Evolutionary conservation across 1,140 invertebrate species (phyloP).

Genomic region (Caenorhabditis latens): DNA sequence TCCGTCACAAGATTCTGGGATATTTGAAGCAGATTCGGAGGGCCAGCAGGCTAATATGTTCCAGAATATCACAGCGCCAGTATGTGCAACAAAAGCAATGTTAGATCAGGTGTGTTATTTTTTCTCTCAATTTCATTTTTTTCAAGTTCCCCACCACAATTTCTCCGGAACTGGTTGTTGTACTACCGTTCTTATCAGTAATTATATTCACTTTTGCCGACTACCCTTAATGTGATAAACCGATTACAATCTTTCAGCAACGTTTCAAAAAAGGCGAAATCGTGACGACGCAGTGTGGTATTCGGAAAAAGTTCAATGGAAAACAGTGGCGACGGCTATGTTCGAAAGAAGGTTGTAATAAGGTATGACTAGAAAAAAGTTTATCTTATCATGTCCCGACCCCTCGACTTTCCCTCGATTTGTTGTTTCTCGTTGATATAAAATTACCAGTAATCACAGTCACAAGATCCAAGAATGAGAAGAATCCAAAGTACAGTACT

Average conservation of each 20-base stretch:
- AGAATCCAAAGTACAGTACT: slow-evolving; percentile 40
- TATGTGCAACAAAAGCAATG: slow-evolving; percentile 41
- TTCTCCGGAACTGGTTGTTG: neutral
- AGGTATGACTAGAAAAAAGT: slow-evolving; percentile 78
- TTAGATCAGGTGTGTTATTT: neutral
- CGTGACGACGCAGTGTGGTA: slow-evolving; percentile 93
- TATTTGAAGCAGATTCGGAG: slow-evolving; percentile 38
- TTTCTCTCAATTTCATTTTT: neutral
- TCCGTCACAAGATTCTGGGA: slow-evolving; percentile 27
- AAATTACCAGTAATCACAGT: neutral
- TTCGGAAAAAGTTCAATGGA: slow-evolving; percentile 98
- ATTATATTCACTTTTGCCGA: slow-evolving; percentile 26
- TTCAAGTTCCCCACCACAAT: neutral
- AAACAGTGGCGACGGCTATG: slow-evolving; percentile 98
- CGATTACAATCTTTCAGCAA: slow-evolving; percentile 53
- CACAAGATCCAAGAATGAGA: slow-evolving; percentile 54
- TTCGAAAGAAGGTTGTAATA: slow-evolving; percentile 93
- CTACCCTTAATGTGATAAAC: slow-evolving; percentile 34
- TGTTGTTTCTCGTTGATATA: neutral
- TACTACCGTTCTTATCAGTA: neutral
- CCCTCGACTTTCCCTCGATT: neutral
- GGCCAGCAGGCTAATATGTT: slow-evolving; percentile 28
- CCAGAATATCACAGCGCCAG: slow-evolving; percentile 20
- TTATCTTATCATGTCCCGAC: neutral
- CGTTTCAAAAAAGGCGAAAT: slow-evolving; percentile 87